Evolutionary conservation across 2,888 invertebrate genomes (phyloP).

Genomic region (Sinopyrophorus schimmeli): DNA sequence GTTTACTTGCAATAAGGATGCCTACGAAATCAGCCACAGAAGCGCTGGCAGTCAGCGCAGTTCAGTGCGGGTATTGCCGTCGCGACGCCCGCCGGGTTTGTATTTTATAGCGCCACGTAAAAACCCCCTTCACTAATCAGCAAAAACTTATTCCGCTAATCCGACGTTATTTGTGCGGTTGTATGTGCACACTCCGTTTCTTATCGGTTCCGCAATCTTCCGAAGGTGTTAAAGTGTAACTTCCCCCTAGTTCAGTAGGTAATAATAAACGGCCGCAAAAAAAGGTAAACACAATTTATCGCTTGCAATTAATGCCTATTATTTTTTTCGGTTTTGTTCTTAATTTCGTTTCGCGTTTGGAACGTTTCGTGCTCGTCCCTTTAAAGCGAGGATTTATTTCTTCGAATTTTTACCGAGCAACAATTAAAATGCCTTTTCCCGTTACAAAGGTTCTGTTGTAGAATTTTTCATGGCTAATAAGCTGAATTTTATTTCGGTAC

Average conservation of each 20-base stretch:
- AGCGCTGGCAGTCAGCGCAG: constrained; percentile 25
- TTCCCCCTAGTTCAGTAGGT: constrained; percentile 1
- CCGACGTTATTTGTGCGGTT: constrained; percentile 18
- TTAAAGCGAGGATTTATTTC: constrained; percentile 8
- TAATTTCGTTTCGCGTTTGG: constrained; percentile 7
- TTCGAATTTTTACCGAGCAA: constrained; percentile 1
- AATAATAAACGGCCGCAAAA: constrained; percentile 11
- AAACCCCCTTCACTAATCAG: constrained; percentile 27
- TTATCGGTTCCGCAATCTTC: constrained; percentile 20
- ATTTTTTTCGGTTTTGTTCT: too few species aligned
- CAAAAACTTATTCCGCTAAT: constrained; percentile 27
- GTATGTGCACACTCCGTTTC: constrained; percentile 17
- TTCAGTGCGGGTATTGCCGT: constrained; percentile 27
- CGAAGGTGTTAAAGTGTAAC: constrained; percentile 22
- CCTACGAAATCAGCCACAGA: constrained; percentile 28
- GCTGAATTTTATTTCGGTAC: neutral
- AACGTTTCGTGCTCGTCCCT: constrained; percentile 5
- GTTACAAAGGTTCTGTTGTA: constrained; percentile 2
- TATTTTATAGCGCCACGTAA: constrained; percentile 27
- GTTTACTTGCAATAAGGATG: constrained; percentile 29
- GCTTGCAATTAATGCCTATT: too few species aligned
- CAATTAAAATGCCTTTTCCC: constrained; percentile 12
- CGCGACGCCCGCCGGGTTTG: constrained; percentile 28
- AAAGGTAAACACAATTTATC: constrained; percentile 12
- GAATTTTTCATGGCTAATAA: neutral